A percentile compares a stretch with the other conserved stretches of the same genome.
phyloP scores from a whole-genome alignment of 2,888 invertebrate genomes.

The Nematopogon swammerdamellus region DNA sequence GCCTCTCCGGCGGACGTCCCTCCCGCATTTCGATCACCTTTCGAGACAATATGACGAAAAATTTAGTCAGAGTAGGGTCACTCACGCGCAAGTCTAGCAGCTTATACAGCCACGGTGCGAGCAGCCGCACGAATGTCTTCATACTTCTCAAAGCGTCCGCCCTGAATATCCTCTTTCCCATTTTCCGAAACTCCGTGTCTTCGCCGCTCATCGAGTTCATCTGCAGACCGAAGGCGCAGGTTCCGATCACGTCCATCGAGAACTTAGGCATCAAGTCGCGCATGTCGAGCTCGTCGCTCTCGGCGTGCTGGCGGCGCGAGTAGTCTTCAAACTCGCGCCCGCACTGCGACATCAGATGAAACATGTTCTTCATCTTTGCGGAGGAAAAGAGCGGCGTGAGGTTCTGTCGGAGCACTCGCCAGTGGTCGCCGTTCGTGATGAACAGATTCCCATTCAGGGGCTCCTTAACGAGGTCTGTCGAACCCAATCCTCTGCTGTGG shows the following conservation, averaged over 20 bases:
- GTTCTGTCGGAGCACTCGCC: constrained; percentile 19
- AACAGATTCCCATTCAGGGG: constrained; percentile 17
- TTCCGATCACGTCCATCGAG: constrained; percentile 29
- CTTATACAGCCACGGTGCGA: not conserved
- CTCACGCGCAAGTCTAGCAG: not conserved
- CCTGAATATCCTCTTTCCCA: constrained; percentile 22
- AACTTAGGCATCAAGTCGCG: constrained; percentile 21
- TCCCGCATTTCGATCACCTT: constrained; percentile 16
- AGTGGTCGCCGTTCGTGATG: constrained; percentile 16
- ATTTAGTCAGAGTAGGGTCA: not conserved
- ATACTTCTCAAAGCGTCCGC: constrained; percentile 18
- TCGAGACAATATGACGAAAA: not conserved
- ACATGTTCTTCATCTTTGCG: constrained; percentile 21
- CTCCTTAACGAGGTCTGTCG: constrained; percentile 15
- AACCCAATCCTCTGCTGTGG: constrained; percentile 14
- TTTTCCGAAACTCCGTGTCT: constrained; percentile 20
- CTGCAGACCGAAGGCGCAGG: constrained; percentile 30
- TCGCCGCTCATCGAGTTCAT: constrained; percentile 20
- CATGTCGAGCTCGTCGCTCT: constrained; percentile 15
- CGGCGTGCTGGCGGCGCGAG: not conserved
- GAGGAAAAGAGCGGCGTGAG: constrained; percentile 18
- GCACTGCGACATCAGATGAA: constrained; percentile 17
- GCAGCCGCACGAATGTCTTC: constrained; percentile 8
- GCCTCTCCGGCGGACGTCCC: constrained; percentile 19
- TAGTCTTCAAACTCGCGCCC: constrained; percentile 13